Evolutionary conservation across 2,797 vertebrate species (phyloP), one percentile per base, ranked within the genome.

Genomic region (Huso huso): DNA sequence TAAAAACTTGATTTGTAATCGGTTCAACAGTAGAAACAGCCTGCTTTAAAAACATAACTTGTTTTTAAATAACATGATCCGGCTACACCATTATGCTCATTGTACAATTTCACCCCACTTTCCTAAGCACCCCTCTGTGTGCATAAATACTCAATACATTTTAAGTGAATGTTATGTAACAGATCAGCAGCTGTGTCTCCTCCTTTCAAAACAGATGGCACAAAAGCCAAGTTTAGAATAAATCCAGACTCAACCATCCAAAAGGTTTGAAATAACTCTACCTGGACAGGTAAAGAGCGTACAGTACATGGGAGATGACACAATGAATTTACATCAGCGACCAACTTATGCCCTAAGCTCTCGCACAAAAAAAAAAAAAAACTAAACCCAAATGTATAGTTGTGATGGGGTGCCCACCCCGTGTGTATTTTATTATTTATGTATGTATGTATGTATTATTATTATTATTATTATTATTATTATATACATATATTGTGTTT

Each of bases 121-220:
- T 64, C 11, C 13, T 1, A 6, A 10, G 55, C 11, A 57, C 11
- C 11, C 8, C 55, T 57, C 55, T 10, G 15, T 65, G 6, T 51
- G 10, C 51, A 57, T 65, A n/a, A 23, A 23, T 37, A 50, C 60
- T 60, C 18, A 59, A 59, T 37, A 66, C 37, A 61, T 51, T 6
- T 53, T 7, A 53, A 61, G 62, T 67, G 51, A 60, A 61, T 61
- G 60, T 55, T 57, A 66, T 63, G 15, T 49, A 70, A 66, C 51
- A 50, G 55, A 51, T 59, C 15, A 49, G 60, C 51, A 59, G 52
- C 52, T 70, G 67, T 68, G 69, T 50, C 48, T 11, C 13, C 13
- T 18, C 64, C 63, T 60, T 61, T 61, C 11, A 53, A 65, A 65
- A 65, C 65, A 62, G 69, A 70, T 63, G 61, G 61, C 11, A 15